Conservation (phyloP, 2,113 vertebrate species). For the Grus americana region DNA sequence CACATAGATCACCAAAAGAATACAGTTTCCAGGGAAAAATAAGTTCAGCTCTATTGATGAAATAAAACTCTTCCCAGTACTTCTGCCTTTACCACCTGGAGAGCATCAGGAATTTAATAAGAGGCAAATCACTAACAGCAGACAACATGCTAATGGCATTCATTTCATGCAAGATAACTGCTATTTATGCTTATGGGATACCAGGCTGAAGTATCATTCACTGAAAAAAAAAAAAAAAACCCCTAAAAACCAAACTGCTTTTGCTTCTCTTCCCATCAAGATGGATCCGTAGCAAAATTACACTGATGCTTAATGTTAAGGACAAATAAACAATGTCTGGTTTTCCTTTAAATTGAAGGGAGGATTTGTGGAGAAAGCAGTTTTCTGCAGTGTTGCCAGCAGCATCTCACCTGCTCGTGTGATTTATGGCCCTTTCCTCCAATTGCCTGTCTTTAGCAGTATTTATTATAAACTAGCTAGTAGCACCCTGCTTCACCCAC, state of each 20-base stretch:
- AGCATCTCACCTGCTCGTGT: not conserved
- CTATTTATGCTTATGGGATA: not conserved
- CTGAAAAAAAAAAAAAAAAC: not conserved
- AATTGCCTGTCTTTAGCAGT: not conserved
- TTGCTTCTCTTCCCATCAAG: not conserved
- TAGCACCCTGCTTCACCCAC: not conserved
- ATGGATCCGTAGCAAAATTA: not conserved
- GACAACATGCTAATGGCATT: not conserved
- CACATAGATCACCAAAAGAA: not conserved
- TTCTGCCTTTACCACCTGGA: not conserved
- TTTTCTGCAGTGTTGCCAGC: not conserved
- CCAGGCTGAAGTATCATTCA: not conserved
- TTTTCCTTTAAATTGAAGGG: not conserved
- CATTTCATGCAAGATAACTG: not conserved
- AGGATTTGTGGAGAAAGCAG: not conserved
- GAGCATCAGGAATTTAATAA: not conserved
- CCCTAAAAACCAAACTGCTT: not conserved
- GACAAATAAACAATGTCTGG: not conserved
- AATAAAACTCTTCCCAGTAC: not conserved
- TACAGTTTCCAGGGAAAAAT: not conserved
- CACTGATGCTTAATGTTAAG: fast-evolving
- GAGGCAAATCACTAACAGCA: not conserved
- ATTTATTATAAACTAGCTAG: not conserved
- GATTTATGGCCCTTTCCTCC: not conserved
- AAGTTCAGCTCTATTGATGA: not conserved